A percentile compares a stretch with the other conserved stretches of the same genome.
These are phyloP conservation scores for Aeoliscus strigatus DNA, from an alignment of 2,797 vertebrate species.

Conservation along the genomic window DNA sequence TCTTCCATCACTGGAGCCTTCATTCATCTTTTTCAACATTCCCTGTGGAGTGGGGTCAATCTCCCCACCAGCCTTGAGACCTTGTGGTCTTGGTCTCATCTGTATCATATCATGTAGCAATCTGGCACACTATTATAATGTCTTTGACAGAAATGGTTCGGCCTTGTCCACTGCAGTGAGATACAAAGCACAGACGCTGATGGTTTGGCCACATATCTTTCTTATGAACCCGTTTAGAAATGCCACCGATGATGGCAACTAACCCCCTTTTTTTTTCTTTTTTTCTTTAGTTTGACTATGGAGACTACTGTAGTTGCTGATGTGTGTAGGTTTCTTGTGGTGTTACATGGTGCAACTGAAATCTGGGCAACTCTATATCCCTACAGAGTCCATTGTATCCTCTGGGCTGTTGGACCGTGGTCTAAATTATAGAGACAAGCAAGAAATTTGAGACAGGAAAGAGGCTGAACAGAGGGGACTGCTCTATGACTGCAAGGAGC, in stretches of 20 bases:
- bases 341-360: conserved; percentile 22
- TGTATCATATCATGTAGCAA: conserved; percentile 36
- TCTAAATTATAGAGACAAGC: conserved; percentile 56
- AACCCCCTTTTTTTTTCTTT: conserved; percentile 8
- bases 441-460: conserved; percentile 56
- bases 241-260: conserved; percentile 14
- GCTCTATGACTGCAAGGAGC: too few relatives aligned
- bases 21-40: conserved; percentile 24
- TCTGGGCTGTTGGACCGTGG: conserved; percentile 51
- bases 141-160: conserved; percentile 11
- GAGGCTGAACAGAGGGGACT: conserved; percentile 47
- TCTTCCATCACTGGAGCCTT: conserved; percentile 29
- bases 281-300: too few relatives aligned
- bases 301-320: too few relatives aligned
- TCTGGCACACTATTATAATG: conserved; percentile 14
- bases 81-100: conserved; percentile 16
- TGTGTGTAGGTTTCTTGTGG: conserved; percentile 15
- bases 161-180: conserved; percentile 9
- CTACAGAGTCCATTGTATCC: conserved; percentile 47
- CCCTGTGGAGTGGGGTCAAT: conserved; percentile 18
- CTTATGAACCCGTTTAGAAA: too few relatives aligned
- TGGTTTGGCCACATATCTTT: too few relatives aligned
- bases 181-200: conserved; percentile 4
- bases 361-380: conserved; percentile 27
- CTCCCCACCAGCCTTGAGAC: conserved; percentile 20